Evolutionary conservation across 2,113 vertebrate species (phyloP).

Genomic region (Pavo muticus): DNA sequence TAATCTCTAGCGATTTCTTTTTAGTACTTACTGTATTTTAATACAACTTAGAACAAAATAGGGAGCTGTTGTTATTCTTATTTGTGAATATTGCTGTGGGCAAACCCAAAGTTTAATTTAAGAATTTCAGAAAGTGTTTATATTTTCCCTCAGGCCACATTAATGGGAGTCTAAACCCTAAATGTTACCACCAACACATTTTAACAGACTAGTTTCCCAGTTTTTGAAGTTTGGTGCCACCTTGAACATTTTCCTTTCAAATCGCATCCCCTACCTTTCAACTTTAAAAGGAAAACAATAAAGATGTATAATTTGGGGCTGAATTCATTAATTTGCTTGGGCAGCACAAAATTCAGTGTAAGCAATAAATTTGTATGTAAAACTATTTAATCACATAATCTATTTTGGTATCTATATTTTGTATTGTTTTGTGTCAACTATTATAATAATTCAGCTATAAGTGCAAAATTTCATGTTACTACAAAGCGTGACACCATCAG

Average conservation of each 20-base stretch:
- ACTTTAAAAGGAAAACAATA: constrained; percentile 9
- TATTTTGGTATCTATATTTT: not conserved
- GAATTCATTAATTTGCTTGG: not conserved
- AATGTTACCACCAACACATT: constrained; percentile 66
- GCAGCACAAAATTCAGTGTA: not conserved
- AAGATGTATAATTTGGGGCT: not conserved
- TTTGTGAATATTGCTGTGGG: constrained; percentile 67
- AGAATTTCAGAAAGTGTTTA: constrained; percentile 68
- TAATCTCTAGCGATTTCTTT: not conserved
- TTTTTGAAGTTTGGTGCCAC: constrained; percentile 57
- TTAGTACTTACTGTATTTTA: constrained; percentile 49
- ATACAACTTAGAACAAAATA: constrained; percentile 64
- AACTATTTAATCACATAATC: not conserved
- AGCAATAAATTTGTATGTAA: not conserved
- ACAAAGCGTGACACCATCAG: not conserved
- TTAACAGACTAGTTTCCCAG: constrained; percentile 44
- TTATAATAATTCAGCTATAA: constrained; percentile 2
- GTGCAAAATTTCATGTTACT: not conserved
- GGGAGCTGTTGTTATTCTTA: constrained; percentile 64
- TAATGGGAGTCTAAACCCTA: constrained; percentile 64
- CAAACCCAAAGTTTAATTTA: constrained; percentile 67
- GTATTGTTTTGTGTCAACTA: not conserved
- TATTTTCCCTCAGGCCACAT: constrained; percentile 73
- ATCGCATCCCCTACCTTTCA: not conserved
- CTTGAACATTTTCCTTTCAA: constrained; percentile 32